Evolutionary conservation across 1,140 invertebrate species (phyloP), one percentile per base, ranked within the genome.

Genomic region (Drosophila virilis): DNA sequence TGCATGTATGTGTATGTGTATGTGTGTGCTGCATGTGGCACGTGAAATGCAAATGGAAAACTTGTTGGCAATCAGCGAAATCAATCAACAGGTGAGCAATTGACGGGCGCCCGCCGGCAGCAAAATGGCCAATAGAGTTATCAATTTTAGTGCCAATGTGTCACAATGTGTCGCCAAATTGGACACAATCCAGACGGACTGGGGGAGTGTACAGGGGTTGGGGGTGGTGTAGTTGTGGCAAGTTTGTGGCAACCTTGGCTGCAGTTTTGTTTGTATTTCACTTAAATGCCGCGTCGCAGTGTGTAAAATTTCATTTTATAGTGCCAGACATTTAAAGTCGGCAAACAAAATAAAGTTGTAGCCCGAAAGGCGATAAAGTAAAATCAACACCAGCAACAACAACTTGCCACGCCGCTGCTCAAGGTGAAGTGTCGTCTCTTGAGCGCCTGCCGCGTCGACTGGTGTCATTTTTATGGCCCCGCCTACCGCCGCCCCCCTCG

Each of bases 21-120:
- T 52, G 48, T 15, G 38, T 55, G 67, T 45, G 28, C 13, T 28
- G 50, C 62, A 58, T 80, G 77, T 45, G 42, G 57, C 22, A 59
- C 13, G 46, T 37, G 54, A 83, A 74, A 80, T 84, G 81, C 66
- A 77, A 80, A 85, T 81, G 81, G 50, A 78, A 86, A 86, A 86
- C 83, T 88, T 40, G 83, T 88, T 86, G 84, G 54, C 79, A 86
- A 86, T 86, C 83, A 86, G 84, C 76, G 61, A 74, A 86, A 86
- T 86, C 82, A 86, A 86, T 86, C 82, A 88, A 78, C 79, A 72
- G 72, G 61, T 77, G 83, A 86, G 82, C 82, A 86, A 86, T 88
- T 88, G 82, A 88, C 68, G 76, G 51, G 45, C 74, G 59, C 35
- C 62, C 46, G 78, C 72, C 74, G 62, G 52, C 65, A 74, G 65